phyloP scores from a whole-genome alignment of 2,797 vertebrate species.

The Crocidura indochinensis region DNA sequence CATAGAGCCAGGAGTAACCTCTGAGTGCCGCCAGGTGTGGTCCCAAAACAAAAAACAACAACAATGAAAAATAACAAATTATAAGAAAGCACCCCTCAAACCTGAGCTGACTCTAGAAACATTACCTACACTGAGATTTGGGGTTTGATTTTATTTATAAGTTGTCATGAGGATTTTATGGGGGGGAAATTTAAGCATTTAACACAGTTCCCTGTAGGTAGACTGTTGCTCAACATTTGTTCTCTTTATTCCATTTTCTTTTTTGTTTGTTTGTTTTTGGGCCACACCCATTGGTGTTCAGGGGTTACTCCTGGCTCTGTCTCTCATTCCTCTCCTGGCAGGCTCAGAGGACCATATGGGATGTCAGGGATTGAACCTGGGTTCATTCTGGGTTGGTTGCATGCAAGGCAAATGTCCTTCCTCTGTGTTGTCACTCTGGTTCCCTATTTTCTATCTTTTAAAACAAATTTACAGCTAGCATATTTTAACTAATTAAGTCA shows the following conservation, averaged over 20 bases:
- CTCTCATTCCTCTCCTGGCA: too few relatives aligned
- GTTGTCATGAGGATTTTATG: constrained; percentile 22
- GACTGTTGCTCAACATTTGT: constrained; percentile 43
- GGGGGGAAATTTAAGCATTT: background rate
- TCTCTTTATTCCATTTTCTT: constrained; percentile 29
- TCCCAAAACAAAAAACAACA: too few relatives aligned
- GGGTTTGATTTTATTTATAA: constrained; percentile 39
- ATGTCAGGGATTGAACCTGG: too few relatives aligned
- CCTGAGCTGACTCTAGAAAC: background rate
- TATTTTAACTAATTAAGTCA: constrained; percentile 58
- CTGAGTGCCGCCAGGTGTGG: too few relatives aligned
- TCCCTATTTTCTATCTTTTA: background rate
- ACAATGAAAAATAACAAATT: background rate
- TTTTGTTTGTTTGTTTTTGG: background rate
- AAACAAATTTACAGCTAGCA: constrained; percentile 31
- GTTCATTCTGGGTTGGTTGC: too few relatives aligned
- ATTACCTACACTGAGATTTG: background rate
- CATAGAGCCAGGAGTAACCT: too few relatives aligned
- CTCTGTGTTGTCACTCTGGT: too few relatives aligned
- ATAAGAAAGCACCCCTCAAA: background rate
- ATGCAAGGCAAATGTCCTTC: too few relatives aligned
- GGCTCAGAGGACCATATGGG: too few relatives aligned
- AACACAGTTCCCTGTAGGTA: background rate
- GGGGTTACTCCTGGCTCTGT: background rate
- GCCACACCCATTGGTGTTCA: too few relatives aligned